Evolutionary conservation across 2,888 invertebrate genomes (phyloP), one percentile per base, ranked within the genome.

Genomic region (Cryptus armator): DNA sequence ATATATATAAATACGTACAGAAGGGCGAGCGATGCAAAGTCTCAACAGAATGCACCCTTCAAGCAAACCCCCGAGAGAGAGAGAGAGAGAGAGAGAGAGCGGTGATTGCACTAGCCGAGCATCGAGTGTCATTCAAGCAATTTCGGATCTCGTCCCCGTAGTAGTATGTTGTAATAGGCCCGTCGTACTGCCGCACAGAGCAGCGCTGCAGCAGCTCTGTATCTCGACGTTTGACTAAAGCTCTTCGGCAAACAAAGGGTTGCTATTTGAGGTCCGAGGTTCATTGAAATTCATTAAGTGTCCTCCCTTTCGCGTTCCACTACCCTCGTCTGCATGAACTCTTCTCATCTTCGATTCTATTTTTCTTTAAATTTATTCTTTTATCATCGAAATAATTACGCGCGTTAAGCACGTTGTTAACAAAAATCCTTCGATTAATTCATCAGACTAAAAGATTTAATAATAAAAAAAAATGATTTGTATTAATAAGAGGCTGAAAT

Each of bases 261-360:
- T 87, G 81, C 64, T 72, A 70, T 77, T 43, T 12, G 24, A n/a
- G 68, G 78, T 68, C 67, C 29, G 12, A 51, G 64, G 14, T 87
- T 88, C 88, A 88, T 91, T 90, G 89, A 89, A 91, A 90, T 92
- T 90, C 90, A 90, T 91, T 90, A 88, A 89, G 84, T 74, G 53
- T 72, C 46, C 77, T 74, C 78, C 74, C 81, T 59, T 59, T 53
- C 62, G 66, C 56, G 71, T 43, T 74, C 48, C 56, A 24, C 66
- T 59, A 53, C 37, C 16, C 64, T 66, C 7, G 67, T 53, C 32
- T 29, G n/a, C 43, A 70, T 70, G 32, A 37, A 56, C 16, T 66
- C 44, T 14, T 68, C 46, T 29, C 46, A n/a, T n/a, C 32, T 24
- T 48, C 29, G 56, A 56, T 37, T 37, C 3, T 37, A 37, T 37